Evolutionary conservation across 2,888 invertebrate genomes (phyloP).

Genomic region (Melikaiella ostensackeni): DNA sequence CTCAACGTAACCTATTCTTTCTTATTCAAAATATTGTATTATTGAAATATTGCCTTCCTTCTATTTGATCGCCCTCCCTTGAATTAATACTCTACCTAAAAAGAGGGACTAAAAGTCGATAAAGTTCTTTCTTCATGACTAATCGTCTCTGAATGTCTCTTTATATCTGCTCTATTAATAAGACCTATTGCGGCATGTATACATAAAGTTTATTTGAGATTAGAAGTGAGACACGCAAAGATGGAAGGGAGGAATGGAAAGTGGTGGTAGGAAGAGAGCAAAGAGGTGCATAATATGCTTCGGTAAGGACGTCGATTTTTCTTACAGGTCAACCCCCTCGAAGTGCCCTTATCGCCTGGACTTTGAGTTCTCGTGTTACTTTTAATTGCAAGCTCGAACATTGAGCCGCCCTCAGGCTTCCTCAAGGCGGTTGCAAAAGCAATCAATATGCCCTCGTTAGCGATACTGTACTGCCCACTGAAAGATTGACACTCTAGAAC

Average conservation of each 20-base stretch:
- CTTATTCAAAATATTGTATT: too few relatives aligned
- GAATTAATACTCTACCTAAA: too few relatives aligned
- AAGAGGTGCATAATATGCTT: constrained; percentile 45
- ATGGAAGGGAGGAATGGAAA: constrained; percentile 51
- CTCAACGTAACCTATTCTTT: too few relatives aligned
- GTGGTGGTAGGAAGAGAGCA: constrained; percentile 27
- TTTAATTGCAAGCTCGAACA: constrained; percentile 71
- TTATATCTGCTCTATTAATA: neutral
- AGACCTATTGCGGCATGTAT: constrained; percentile 8
- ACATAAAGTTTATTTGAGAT: constrained; percentile 72
- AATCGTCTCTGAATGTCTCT: neutral
- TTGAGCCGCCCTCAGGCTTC: constrained; percentile 63
- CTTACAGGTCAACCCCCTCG: constrained; percentile 67
- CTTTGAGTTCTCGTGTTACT: constrained; percentile 68
- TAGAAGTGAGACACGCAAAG: constrained; percentile 69
- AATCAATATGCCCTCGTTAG: constrained; percentile 49
- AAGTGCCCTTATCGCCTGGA: constrained; percentile 63
- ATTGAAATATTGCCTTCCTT: too few relatives aligned
- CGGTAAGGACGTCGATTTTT: constrained; percentile 70
- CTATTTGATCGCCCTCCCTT: too few relatives aligned
- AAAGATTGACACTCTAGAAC: constrained; percentile 56
- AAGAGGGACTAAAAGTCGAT: neutral
- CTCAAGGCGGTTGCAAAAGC: constrained; percentile 57
- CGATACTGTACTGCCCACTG: constrained; percentile 46
- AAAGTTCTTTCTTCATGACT: neutral